Percentiles rank a stretch among this genome's conserved stretches.
These are phyloP conservation scores for Callionymus lyra DNA, from an alignment of 2,113 vertebrate genomes.

Conservation along the genomic window DNA sequence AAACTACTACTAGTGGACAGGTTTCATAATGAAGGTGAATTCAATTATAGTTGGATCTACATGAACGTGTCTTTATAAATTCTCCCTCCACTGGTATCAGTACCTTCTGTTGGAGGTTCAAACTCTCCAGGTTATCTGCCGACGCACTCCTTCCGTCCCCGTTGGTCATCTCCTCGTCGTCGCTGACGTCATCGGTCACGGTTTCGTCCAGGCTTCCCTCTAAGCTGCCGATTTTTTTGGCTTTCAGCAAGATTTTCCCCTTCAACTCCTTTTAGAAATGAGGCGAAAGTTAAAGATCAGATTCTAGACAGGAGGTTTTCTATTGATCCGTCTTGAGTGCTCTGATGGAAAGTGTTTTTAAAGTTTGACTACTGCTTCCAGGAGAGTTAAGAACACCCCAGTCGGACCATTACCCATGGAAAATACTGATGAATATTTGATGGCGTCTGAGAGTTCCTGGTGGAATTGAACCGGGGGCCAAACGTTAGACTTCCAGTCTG, in stretches of 20 bases:
- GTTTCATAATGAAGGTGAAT: too few relatives aligned
- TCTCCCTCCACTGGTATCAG: too few relatives aligned
- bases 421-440: conserved; percentile 11
- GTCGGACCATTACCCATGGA: conserved; percentile 4
- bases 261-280: conserved; percentile 72
- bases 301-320: background rate
- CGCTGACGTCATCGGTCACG: conserved; percentile 59
- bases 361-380: conserved; percentile 15
- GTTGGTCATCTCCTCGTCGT: conserved; percentile 62
- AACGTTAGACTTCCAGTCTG: too few relatives aligned
- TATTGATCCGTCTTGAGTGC: conserved; percentile 35
- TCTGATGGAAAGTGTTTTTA: conserved; percentile 29
- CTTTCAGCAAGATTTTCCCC: conserved; percentile 84
- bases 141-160: conserved; percentile 43
- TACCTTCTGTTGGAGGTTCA: conserved; percentile 31
- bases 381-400: background rate
- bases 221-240: conserved; percentile 75
- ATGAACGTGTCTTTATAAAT: too few relatives aligned
- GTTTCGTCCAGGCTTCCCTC: conserved; percentile 56
- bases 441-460: background rate
- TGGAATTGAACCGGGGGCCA: too few relatives aligned
- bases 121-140: conserved; percentile 47
- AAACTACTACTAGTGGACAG: too few relatives aligned
- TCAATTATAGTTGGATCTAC: too few relatives aligned
- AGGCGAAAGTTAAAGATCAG: background rate